A percentile compares a stretch with the other conserved stretches of the same genome.
Conservation (phyloP, 2,888 invertebrate genomes). For the Neoscelio sp. region DNA sequence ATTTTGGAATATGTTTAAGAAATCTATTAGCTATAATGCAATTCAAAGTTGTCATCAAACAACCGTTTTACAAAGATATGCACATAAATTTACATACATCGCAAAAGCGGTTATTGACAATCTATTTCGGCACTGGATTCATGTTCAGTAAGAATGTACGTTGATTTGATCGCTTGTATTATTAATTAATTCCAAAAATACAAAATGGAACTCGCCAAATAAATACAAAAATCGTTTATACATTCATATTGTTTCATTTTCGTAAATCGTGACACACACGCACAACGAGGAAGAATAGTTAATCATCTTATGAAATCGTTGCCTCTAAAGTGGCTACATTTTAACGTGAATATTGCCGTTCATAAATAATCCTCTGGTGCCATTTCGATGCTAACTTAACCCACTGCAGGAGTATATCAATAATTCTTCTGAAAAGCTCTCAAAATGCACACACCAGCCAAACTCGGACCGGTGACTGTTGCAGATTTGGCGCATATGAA, state of each 20-base stretch:
- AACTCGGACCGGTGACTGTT: slow-evolving; percentile 54
- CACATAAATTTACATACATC: slow-evolving; percentile 29
- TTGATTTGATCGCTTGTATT: too few species aligned
- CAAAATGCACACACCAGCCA: slow-evolving; percentile 35
- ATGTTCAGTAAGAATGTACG: slow-evolving; percentile 7
- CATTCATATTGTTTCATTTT: slow-evolving; percentile 17
- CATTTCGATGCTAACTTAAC: slow-evolving; percentile 51
- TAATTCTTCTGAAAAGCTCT: slow-evolving; percentile 61
- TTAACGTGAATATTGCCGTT: slow-evolving; percentile 27
- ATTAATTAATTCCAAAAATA: too few species aligned
- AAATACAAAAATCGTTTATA: neutral
- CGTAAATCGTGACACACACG: neutral
- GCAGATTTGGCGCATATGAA: slow-evolving; percentile 58
- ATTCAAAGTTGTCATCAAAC: slow-evolving; percentile 13
- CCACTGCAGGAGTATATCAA: slow-evolving; percentile 45
- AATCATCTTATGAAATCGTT: slow-evolving; percentile 48
- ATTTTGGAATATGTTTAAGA: neutral
- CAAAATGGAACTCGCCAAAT: neutral
- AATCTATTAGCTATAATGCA: neutral
- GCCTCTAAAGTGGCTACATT: slow-evolving; percentile 28
- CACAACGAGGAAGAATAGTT: slow-evolving; percentile 25
- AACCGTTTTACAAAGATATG: slow-evolving; percentile 9
- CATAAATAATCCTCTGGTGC: slow-evolving; percentile 35
- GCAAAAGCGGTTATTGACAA: slow-evolving; percentile 12
- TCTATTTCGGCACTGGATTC: slow-evolving; percentile 3